Base-by-base conservation (phyloP, 1,140 invertebrate species). In the Drosophila trapezifrons region DNA sequence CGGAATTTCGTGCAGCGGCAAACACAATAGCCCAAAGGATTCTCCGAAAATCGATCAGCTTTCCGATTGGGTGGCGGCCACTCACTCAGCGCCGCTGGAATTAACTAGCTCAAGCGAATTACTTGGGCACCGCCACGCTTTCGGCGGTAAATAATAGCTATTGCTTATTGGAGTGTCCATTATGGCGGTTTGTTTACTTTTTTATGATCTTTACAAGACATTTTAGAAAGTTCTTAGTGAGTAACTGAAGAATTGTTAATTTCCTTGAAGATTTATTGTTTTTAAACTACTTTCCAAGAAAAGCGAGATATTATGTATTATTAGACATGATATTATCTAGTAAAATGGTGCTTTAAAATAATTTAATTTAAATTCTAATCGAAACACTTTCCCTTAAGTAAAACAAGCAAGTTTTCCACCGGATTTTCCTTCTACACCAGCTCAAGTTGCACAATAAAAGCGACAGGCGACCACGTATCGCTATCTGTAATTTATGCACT, bases 401-500 rank as follows among this genome's bases (percentile, higher is more conserved):
- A 3, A n/a, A 0, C 9, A 52, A 52, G 17, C 20, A 35, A 20
- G 4, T 54, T 35, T 32, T 54, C 8, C 17, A 2, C 4, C 4
- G 4, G 51, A 43, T 25, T 38, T 49, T 37, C 10, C 47, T 9
- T 27, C 22, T 29, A 40, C 15, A 25, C 32, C 25, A 32, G 18
- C 35, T 38, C 9, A 46, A 46, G 18, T 40, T 25, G 7, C 42
- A 43, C 46, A 57, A 67, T 59, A 66, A 75, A 64, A 74, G 32
- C 35, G 29, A 72, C 46, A 55, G 63, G 43, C 22, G 18, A 73
- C 67, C 76, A 80, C 84, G 79, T 83, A 77, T 83, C 76, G 84
- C 80, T 80, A 79, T 87, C 83, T 87, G 76, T 87, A 87, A 87
- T 87, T 87, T 87, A 87, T 87, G 76, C 83, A 87, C 83, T 87